Evolutionary conservation across 1,140 invertebrate genomes (phyloP), one percentile per base, ranked within the genome.

Genomic region (Temnothorax longispinosus): DNA sequence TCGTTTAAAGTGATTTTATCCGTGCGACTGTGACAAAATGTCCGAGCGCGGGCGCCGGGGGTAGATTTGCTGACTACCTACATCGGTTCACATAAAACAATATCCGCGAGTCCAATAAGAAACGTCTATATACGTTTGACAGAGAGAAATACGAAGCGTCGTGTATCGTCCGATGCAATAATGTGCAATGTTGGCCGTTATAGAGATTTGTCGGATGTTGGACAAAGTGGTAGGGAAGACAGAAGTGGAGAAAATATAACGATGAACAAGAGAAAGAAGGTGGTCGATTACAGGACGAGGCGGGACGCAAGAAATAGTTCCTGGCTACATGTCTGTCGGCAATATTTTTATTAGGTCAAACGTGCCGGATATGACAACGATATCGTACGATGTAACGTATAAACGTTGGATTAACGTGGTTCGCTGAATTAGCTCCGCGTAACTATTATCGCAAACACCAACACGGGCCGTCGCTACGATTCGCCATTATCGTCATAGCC

Each of bases 1-100:
- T 60, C 67, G 69, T 75, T 84, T 84, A 84, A 84, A 84, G 71
- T 75, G 69, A 74, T 84, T 84, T 84, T 84, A 75, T 84, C 80
- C 69, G 41, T 18, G 54, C 38, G 69, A 60, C 69, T 82, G 41
- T 84, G 80, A 84, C 80, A 84, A 84, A 84, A 84, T 75, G 69
- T 47, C 15, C 35, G 44, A 10, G 69, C 27, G 38, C 65, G 13
- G 35, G 15, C 38, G 67, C 44, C 7, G 69, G 5, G 69, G 5
- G 4, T 38, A 75, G 80, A 84, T 84, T 84, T 50, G 69, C 44
- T 64, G 76, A 78, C 80, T 47, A 50, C 32, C 54, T 75, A 74
- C 69, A 60, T 84, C 54, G 41, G 32, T 84, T 60, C 54, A 56
- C 69, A 44, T 72, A 56, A 75, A 75, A 74, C 80, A 74, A 84